Evolutionary conservation across 2,797 vertebrate species (phyloP), one percentile per base, ranked within the genome.

Genomic region (Chrysocyon brachyurus): DNA sequence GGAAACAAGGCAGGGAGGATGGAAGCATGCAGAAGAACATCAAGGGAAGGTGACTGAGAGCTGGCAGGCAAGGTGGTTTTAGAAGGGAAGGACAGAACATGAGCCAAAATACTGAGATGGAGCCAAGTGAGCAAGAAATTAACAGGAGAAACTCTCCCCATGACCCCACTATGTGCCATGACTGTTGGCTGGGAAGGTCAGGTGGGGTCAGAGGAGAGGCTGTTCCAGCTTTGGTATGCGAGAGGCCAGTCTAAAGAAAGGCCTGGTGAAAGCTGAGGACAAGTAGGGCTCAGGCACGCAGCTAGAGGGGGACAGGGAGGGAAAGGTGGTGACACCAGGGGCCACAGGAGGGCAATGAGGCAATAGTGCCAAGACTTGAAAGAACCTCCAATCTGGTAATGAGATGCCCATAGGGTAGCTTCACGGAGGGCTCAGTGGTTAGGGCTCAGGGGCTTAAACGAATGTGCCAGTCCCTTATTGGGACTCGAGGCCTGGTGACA

Each of bases 41-140:
- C 19, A 6, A 28, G 61, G 66, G 17, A 92, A 82, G 75, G 46
- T 0, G 1, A 21, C 12, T 33, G 26, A 40, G 14, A 66, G 68
- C 36, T 9, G 5, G 73, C 56, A 36, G 61, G 46, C 63, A 6
- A 0, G 3, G 9, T 1, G 9, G 33, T n/a, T 21, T 33, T 1
- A 72, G 90, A 59, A 26, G 57, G 72, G 17, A 46, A 77, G 77
- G 61, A 15, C 54, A 5, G 16, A 8, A 26, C 0, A 0, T 12
- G 22, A 78, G 22, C 36, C 17, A 54, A 81, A 22, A 84, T 2
- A 36, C 10, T 1, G 2, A 70, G 81, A 17, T 12, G 15, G 56
- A 88, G 14, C 2, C 0, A 12, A 63, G n/a, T 24, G 22, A 79
- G 64, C 15, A 64, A 21, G 66, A 33, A 28, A 36, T 17, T 0